Evolutionary conservation across 1,140 invertebrate species (phyloP).

Genomic region (Sesamia nonagrioides): DNA sequence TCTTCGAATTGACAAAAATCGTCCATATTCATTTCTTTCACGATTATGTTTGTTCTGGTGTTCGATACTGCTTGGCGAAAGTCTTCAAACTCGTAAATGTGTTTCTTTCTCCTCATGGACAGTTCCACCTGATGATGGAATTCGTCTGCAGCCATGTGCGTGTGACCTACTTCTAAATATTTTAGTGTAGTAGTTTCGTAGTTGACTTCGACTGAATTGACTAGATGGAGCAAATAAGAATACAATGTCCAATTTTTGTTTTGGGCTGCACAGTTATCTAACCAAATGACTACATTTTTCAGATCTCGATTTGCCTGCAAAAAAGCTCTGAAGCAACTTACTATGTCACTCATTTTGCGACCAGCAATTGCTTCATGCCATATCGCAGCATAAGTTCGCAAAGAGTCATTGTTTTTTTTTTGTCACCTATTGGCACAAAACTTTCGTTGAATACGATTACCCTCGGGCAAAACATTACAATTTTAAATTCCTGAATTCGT

Average conservation of each 20-base stretch:
- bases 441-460: constrained; percentile 63
- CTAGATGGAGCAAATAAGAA: constrained; percentile 50
- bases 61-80: constrained; percentile 36
- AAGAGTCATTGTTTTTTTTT: background rate
- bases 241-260: constrained; percentile 56
- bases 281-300: constrained; percentile 57
- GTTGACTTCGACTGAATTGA: constrained; percentile 29
- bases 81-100: constrained; percentile 46
- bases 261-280: too few relatives aligned
- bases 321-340: constrained; percentile 43
- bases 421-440: constrained; percentile 59
- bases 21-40: constrained; percentile 22
- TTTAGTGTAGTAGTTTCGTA: constrained; percentile 39
- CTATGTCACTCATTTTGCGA: constrained; percentile 41
- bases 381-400: constrained; percentile 32
- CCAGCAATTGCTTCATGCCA: constrained; percentile 48
- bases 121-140: constrained; percentile 50
- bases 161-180: constrained; percentile 51
- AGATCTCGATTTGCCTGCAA: constrained; percentile 27
- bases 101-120: constrained; percentile 42
- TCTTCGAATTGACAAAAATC: constrained; percentile 46
- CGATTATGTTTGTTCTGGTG: constrained; percentile 14
- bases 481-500: constrained; percentile 56
- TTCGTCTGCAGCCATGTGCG: too few relatives aligned
- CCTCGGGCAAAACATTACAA: constrained; percentile 54